Conservation (phyloP, 2,113 vertebrate species). For the Grammomys surdaster region DNA sequence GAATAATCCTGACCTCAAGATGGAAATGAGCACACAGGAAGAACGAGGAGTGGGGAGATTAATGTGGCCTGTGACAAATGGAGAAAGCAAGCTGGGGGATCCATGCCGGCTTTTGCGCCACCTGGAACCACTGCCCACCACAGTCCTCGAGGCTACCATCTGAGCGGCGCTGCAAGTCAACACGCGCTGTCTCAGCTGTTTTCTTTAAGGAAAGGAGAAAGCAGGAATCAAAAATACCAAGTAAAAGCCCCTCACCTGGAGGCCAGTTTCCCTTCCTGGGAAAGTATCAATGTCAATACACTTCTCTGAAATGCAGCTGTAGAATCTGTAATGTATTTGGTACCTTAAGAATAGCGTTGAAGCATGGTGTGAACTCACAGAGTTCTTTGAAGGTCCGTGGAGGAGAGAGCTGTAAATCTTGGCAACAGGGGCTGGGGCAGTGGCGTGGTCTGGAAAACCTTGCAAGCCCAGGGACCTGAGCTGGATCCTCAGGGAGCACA, state of each 20-base stretch:
- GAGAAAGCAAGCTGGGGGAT: neutral
- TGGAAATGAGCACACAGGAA: neutral
- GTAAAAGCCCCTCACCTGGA: neutral
- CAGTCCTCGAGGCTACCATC: neutral
- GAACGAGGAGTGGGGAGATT: neutral
- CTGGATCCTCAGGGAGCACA: no score
- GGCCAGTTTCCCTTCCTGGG: neutral
- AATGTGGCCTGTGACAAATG: neutral
- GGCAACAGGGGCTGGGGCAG: no score
- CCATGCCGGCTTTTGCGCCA: fast-evolving
- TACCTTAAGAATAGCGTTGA: neutral
- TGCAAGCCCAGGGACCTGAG: neutral
- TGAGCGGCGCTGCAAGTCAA: neutral
- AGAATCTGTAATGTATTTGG: neutral
- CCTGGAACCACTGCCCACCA: fast-evolving
- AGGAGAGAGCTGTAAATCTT: no score
- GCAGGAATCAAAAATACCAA: neutral
- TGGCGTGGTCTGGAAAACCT: no score
- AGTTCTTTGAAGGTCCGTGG: neutral
- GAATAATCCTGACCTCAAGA: neutral
- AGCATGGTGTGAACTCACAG: neutral
- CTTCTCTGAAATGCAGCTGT: conserved; percentile 20
- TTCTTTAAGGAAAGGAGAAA: neutral
- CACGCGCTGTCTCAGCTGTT: neutral
- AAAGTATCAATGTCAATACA: neutral